Base-by-base conservation (phyloP, 2,888 invertebrate species). In the Tenthredo scrophulariae region DNA sequence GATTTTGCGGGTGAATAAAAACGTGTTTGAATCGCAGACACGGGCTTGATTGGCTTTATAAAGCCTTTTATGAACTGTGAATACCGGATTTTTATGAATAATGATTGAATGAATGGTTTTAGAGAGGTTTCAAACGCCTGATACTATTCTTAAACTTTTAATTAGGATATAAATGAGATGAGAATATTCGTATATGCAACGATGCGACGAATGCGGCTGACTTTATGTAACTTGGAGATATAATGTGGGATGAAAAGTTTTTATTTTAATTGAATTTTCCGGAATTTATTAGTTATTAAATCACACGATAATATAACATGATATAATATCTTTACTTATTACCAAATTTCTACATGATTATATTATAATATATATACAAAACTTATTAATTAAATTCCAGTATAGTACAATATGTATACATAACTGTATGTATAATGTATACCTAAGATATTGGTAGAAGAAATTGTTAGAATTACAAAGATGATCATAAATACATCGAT, bases 281-380 rank as follows among this genome's bases (percentile, higher is more conserved):
- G 37, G 18, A 70, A 70, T 70, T 70, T 70, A 70, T 70, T 37
- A 37, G 33, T 37, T 4, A 37, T 37, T 70, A 70, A 70, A 70
- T 70, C 70, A 62, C 62, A 62, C 26, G 26, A 67, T 67, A 33
- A 22, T 67, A 67, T 67, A 67, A 18, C 26, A 67, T 67, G 33
- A 62, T 67, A 67, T 67, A 67, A 67, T 33, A 67, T 67, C 29
- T 67, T 67, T 33, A 67, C 67, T 67, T 43, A 74, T 77, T 54
- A 77, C 29, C 77, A 54, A n/a, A 77, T 77, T 77, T 77, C 77
- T 77, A 77, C 77, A 77, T 50, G 77, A 77, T 77, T 77, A 77
- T 77, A 43, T 33, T 62, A 62, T 29, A 22, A 33, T 67, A 67
- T 67, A 67, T 67, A 33, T 67, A 62, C 62, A 62, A 62, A 62